A percentile compares a stretch with the other conserved stretches of the same genome.
phyloP scores from a whole-genome alignment of 2,113 vertebrate species.

The Morone saxatilis region DNA sequence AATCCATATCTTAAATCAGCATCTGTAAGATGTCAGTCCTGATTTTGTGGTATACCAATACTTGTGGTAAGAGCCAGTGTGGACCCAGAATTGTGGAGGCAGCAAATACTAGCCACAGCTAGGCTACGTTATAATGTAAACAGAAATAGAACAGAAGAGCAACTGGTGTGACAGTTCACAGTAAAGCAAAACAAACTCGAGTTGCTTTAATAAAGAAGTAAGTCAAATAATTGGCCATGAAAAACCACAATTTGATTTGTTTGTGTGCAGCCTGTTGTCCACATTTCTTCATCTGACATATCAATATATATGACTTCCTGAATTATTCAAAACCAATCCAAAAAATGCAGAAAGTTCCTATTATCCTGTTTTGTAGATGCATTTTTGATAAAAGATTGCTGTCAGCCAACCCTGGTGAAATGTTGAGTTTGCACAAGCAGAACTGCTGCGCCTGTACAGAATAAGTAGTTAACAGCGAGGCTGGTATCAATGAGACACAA shows the following conservation, averaged over 20 bases:
- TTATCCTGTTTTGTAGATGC: not conserved
- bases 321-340: not conserved
- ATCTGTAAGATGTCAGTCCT: not conserved
- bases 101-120: not conserved
- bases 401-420: not conserved
- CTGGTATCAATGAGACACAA: not conserved
- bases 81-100: not conserved
- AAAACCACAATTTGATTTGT: not conserved
- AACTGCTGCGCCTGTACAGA: no score
- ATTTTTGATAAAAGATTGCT: not conserved
- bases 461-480: not conserved
- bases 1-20: not conserved
- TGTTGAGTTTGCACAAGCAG: not conserved
- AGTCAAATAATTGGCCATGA: not conserved
- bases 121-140: no score
- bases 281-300: not conserved
- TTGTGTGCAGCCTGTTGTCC: not conserved
- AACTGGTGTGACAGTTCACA: not conserved
- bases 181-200: not conserved
- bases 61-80: not conserved
- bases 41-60: not conserved
- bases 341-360: not conserved
- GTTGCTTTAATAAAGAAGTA: not conserved
- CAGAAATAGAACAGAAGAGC: not conserved
- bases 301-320: not conserved